Evolutionary conservation across 1,140 invertebrate species (phyloP), one percentile per base, ranked within the genome.

Genomic region (Charaxes varanes): DNA sequence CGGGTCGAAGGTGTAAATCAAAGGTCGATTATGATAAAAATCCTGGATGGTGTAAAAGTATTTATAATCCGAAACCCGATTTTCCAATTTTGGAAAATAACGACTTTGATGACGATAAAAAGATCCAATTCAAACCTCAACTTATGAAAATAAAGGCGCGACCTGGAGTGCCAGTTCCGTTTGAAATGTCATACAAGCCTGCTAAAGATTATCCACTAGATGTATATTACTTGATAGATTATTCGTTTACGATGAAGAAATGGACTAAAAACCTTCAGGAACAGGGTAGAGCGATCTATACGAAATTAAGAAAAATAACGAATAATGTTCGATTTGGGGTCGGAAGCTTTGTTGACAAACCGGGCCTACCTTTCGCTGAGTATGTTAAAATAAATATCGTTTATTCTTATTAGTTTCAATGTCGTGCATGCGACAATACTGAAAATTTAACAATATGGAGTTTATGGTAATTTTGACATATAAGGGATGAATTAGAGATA

Each of bases 271-370:
- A 89, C 49, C 62, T 96, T 1, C 88, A 88, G 0, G 66, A 85
- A 19, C 79, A 96, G 13, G 93, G 92, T 1, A 67, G 86, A 31
- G 53, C 86, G 6, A 82, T 95, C 26, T 89, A 87, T 5, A 62
- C 83, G 6, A 77, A 84, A 6, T 92, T 97, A 88, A 84, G 79
- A 35, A 88, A 87, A 13, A 89, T 96, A 13, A 96, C 94, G 0
- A 90, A 90, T 11, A 93, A 97, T 66, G 95, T 96, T 59, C 85
- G 86, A 4, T 78, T 96, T 6, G 95, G 95, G 16, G 93, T 96
- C 69, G 95, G 95, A 8, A 95, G 91, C 51, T 97, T 96, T 83
- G 90, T 96, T 1, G 95, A 97, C 58, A 97, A 97, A 82, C 90
- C 92, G 2, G 87, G 90, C 1, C 88, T 94, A 81, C 95, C 95